Percentiles rank a stretch among this genome's conserved stretches.
These are phyloP conservation scores for Chromobotia macracanthus DNA, from an alignment of 2,797 vertebrate genomes.

Conservation along the genomic window DNA sequence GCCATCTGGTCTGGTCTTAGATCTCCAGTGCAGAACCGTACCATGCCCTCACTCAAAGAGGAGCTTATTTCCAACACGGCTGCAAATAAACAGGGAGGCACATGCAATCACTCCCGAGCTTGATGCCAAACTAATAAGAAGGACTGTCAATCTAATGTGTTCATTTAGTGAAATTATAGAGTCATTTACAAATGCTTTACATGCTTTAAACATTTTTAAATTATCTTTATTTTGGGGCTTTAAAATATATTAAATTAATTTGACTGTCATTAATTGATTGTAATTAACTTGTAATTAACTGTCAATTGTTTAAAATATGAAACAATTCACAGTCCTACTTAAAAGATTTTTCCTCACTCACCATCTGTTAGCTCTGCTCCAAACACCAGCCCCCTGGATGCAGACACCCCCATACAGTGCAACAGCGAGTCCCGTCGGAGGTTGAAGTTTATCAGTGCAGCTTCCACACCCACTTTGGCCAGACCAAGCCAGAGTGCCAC, in stretches of 20 bases:
- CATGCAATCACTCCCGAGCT: too few relatives aligned
- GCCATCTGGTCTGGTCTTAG: conserved; percentile 69
- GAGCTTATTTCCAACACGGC: conserved; percentile 82
- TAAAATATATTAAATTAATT: too few relatives aligned
- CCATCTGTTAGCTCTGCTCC: conserved; percentile 86
- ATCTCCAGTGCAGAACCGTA: conserved; percentile 83
- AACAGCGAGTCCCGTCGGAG: conserved; percentile 82
- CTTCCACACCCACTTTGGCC: conserved; percentile 86
- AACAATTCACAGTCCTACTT: too few relatives aligned
- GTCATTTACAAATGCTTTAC: too few relatives aligned
- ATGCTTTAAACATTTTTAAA: too few relatives aligned
- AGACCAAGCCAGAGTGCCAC: conserved; percentile 91
- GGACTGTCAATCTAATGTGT: too few relatives aligned
- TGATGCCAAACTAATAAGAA: too few relatives aligned
- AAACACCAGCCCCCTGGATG: conserved; percentile 82
- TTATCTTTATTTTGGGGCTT: too few relatives aligned
- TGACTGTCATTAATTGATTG: too few relatives aligned
- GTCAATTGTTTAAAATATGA: too few relatives aligned
- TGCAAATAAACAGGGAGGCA: conserved; percentile 57
- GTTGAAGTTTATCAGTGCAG: conserved; percentile 89
- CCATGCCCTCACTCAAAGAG: conserved; percentile 81
- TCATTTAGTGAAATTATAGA: too few relatives aligned
- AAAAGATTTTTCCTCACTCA: conserved; percentile 65
- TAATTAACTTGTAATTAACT: too few relatives aligned
- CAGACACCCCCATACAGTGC: conserved; percentile 84